A percentile compares a stretch with the other conserved stretches of the same genome.
Evolutionary conservation across 2,113 vertebrate species (phyloP).

Genomic region (Ginglymostoma cirratum): DNA sequence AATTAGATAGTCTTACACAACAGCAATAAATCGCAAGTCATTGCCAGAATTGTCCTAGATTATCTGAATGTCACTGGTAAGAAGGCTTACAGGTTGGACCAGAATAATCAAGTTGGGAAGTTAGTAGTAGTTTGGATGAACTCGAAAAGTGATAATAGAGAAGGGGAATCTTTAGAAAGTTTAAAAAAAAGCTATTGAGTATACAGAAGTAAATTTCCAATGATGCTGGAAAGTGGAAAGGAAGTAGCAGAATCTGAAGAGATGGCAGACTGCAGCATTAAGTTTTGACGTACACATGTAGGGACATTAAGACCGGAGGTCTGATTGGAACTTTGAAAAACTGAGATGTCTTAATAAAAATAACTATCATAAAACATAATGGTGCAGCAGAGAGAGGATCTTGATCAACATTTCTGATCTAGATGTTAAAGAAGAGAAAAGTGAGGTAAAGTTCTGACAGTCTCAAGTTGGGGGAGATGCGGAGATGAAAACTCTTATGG

Average conservation of each 20-base stretch:
- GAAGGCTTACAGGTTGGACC: not conserved
- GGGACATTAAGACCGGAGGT: not conserved
- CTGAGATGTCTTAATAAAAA: not conserved
- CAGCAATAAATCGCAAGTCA: not conserved
- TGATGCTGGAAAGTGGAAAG: not conserved
- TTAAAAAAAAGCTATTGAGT: not conserved
- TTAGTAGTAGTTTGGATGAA: not conserved
- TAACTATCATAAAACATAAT: too few species aligned
- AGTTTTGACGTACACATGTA: not conserved
- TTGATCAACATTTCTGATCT: not conserved
- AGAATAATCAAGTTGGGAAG: not conserved
- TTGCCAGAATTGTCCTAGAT: not conserved
- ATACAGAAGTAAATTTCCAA: not conserved
- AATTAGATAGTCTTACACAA: not conserved
- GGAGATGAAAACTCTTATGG: not conserved
- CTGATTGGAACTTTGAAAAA: not conserved
- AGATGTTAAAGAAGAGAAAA: not conserved
- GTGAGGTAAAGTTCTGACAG: not conserved
- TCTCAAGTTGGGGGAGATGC: not conserved
- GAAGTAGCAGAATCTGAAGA: not conserved
- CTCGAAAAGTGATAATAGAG: not conserved
- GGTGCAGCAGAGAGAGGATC: not conserved
- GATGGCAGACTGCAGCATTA: not conserved
- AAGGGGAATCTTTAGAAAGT: not conserved
- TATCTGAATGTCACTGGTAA: not conserved